Percentiles rank a stretch among this genome's conserved stretches.
phyloP scores from a whole-genome alignment of 2,113 vertebrate genomes.

The Zonotrichia leucophrys region DNA sequence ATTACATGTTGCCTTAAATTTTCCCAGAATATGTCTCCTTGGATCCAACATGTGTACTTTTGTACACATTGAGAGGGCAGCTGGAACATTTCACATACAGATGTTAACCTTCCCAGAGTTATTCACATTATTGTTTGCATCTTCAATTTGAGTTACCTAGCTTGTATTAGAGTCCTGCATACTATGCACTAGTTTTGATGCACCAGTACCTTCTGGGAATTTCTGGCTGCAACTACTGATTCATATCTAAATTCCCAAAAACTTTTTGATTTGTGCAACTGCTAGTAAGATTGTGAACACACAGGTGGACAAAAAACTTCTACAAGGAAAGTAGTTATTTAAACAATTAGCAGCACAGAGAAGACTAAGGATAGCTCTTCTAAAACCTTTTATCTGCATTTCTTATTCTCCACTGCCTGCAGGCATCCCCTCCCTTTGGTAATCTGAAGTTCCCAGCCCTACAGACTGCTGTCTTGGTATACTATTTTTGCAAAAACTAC shows the following conservation, averaged over 20 bases:
- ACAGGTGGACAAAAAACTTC: background rate
- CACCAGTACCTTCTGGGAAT: background rate
- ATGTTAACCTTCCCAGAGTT: conserved; percentile 1
- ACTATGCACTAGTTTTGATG: background rate
- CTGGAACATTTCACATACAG: conserved; percentile 40
- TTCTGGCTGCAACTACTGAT: background rate
- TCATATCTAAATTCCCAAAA: background rate
- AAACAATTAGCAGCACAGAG: background rate
- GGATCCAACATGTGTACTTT: background rate
- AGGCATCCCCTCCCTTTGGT: background rate
- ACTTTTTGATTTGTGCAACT: background rate
- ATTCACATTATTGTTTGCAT: conserved; percentile 5
- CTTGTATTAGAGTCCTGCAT: background rate
- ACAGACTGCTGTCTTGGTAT: background rate
- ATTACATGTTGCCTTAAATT: conserved; percentile 45
- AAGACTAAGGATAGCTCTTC: background rate
- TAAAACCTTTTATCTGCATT: background rate
- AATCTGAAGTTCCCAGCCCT: background rate
- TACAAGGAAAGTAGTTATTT: background rate
- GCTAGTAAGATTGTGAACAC: background rate
- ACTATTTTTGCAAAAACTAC: background rate
- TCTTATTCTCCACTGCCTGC: background rate
- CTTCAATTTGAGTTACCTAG: background rate
- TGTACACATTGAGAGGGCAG: background rate
- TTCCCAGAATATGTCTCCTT: conserved; percentile 37